Evolutionary conservation across 1,140 invertebrate genomes (phyloP), one percentile per base, ranked within the genome.

Genomic region (Achatina immaculata): DNA sequence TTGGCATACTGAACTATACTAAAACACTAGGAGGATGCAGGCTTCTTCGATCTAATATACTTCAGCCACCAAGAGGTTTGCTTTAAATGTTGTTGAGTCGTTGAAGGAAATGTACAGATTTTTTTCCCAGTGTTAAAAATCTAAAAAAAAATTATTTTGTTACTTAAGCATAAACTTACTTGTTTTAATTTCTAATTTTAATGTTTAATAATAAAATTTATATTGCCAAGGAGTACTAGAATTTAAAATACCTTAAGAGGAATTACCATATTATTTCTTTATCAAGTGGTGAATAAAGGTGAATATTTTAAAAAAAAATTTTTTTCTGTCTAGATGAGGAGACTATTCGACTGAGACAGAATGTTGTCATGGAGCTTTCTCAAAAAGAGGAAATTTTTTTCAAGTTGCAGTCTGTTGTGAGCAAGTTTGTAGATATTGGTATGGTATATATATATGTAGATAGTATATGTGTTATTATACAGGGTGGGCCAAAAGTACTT

Each of bases 1-100:
- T 95, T 85, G 95, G 94, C 34, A 92, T 95, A 16, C 87, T 98
- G 24, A 95, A 97, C 86, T 93, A 94, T 71, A 97, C 96, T 69
- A 93, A 94, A 58, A 98, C 97, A 1, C 90, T 92, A 66, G 94
- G 95, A 58, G 97, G 97, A 6, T 92, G 94, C 42, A 91, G 96
- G 80, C 91, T 95, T 1, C 92, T 99, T 9, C 91, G 96, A 78
- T 94, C 95, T 0, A 94, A 94, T 38, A 94, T 98, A 80, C 91
- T 98, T n/a, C 96, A 97, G 88, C 96, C 96, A 0, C 93, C 94
- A 3, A 80, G 58, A 51, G 68, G 77, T 78, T 38, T 34, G 75
- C 40, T 6, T 65, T 1, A 42, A 40, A n/a, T n/a, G n/a, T n/a
- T n/a, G n/a, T n/a, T n/a, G n/a, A n/a, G n/a, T n/a, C n/a, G n/a